Evolutionary conservation across 2,888 invertebrate genomes (phyloP).

Genomic region (Bombylius major): DNA sequence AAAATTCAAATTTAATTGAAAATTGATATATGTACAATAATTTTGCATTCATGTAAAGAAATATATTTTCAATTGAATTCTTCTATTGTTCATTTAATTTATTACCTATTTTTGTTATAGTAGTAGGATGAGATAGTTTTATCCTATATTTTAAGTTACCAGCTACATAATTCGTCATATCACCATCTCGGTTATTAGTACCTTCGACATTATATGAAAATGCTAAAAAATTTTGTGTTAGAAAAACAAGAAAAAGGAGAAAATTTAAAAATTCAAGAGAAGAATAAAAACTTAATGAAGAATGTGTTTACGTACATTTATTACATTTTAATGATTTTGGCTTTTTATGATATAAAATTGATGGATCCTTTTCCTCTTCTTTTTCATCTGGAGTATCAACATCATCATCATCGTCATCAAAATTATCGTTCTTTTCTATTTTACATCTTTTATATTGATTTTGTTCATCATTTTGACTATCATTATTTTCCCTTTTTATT

Average conservation of each 20-base stretch:
- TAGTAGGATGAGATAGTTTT: slow-evolving; percentile 67
- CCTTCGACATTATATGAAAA: slow-evolving; percentile 64
- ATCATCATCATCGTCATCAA: not conserved
- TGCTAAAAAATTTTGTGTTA: slow-evolving; percentile 18
- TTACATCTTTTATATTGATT: not conserved
- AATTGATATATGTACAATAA: too few relatives aligned
- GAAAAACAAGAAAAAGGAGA: not conserved
- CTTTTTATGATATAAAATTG: not conserved
- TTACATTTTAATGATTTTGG: slow-evolving; percentile 22
- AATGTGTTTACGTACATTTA: slow-evolving; percentile 29
- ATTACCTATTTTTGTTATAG: slow-evolving; percentile 48
- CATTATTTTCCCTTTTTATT: not conserved
- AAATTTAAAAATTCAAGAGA: not conserved
- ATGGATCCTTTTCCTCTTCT: not conserved
- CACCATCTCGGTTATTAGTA: slow-evolving; percentile 66
- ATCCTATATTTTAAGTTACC: slow-evolving; percentile 82
- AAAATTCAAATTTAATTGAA: too few relatives aligned
- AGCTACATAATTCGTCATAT: slow-evolving; percentile 85
- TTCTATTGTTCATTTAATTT: too few relatives aligned
- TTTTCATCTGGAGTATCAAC: not conserved
- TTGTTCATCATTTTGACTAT: not conserved
- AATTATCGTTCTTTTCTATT: not conserved
- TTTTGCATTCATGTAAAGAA: too few relatives aligned
- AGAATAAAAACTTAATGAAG: too few relatives aligned
- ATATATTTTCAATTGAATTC: too few relatives aligned